A percentile compares a stretch with the other conserved stretches of the same genome.
These are phyloP conservation scores for Condylostylus longicornis DNA, from an alignment of 1,140 invertebrate genomes.

Conservation along the genomic window DNA sequence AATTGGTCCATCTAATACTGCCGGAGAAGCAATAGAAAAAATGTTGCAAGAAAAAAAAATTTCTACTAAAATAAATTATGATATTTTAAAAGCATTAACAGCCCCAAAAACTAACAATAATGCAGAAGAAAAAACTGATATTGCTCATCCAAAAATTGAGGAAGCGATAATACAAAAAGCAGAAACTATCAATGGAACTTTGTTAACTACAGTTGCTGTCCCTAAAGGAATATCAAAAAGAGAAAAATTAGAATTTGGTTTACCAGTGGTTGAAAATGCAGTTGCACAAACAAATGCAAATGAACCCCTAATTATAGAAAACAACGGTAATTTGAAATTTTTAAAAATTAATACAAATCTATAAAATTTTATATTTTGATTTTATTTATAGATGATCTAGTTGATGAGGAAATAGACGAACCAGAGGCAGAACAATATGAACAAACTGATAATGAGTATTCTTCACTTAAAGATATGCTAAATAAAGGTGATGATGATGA, in stretches of 20 bases:
- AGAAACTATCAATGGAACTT: too few relatives aligned
- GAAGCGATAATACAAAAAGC: too few relatives aligned
- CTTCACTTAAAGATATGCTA: conserved; percentile 28
- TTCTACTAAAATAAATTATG: conserved; percentile 94
- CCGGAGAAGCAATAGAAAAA: conserved; percentile 85
- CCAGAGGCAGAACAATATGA: conserved; percentile 12
- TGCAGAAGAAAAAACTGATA: too few relatives aligned
- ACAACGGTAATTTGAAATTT: conserved; percentile 6
- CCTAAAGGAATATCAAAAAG: too few relatives aligned
- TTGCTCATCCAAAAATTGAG: too few relatives aligned
- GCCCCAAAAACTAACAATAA: too few relatives aligned
- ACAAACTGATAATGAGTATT: conserved; percentile 20
- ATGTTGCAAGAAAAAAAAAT: conserved; percentile 91
- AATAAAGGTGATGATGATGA: conserved; percentile 27
- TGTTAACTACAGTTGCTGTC: too few relatives aligned
- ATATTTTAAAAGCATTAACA: conserved; percentile 66
- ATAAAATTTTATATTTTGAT: background rate
- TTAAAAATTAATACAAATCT: background rate
- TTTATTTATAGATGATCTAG: conserved; percentile 14
- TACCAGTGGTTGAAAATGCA: conserved; percentile 14
- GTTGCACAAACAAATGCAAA: conserved; percentile 7
- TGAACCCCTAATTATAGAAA: conserved; percentile 12
- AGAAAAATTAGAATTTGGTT: conserved; percentile 17
- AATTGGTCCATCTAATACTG: conserved; percentile 55
- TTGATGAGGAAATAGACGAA: conserved; percentile 19